These are phyloP conservation scores for Stenotaenia linearis DNA, from an alignment of 2,888 invertebrate species.

Conservation along the genomic window DNA sequence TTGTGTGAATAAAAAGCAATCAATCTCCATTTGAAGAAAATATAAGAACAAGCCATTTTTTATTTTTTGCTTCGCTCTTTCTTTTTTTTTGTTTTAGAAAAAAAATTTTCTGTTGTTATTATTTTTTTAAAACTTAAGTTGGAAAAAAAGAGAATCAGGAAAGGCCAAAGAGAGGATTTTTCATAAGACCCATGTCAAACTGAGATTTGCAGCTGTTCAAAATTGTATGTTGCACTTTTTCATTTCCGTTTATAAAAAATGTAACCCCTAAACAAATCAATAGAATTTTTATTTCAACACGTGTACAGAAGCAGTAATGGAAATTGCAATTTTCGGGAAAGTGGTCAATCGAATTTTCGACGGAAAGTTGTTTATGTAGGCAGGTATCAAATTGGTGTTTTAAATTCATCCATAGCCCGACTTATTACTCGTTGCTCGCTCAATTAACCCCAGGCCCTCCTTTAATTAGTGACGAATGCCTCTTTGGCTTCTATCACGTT, in stretches of 20 bases:
- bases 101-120: neutral
- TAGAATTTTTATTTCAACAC: neutral
- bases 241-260: constrained; percentile 19
- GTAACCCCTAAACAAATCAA: neutral
- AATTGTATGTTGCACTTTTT: constrained; percentile 21
- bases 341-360: neutral
- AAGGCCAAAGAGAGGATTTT: constrained; percentile 24
- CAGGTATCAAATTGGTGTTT: neutral
- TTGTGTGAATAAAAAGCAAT: too few relatives aligned
- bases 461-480: constrained; percentile 26
- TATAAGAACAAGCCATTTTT: neutral
- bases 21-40: neutral
- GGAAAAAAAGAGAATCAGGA: neutral
- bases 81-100: neutral
- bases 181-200: constrained; percentile 24
- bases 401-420: constrained; percentile 13
- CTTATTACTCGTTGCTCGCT: constrained; percentile 12
- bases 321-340: neutral
- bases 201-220: constrained; percentile 26
- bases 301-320: neutral
- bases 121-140: neutral
- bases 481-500: constrained; percentile 19
- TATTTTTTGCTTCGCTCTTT: neutral
- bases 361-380: neutral
- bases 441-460: constrained; percentile 4